Evolutionary conservation across 2,888 invertebrate genomes (phyloP).

Genomic region (Athripsodes cinereus): DNA sequence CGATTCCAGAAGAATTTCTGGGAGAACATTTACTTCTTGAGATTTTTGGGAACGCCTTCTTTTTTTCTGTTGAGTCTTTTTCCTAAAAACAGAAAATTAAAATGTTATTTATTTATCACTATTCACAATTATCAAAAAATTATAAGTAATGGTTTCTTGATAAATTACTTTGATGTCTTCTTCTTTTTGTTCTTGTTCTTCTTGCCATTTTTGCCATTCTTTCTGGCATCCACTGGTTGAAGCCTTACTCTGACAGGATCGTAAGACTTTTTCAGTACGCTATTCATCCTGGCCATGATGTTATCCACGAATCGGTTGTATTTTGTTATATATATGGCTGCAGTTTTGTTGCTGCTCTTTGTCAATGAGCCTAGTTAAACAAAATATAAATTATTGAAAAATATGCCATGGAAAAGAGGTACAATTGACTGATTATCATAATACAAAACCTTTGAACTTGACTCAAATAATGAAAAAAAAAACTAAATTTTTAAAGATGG

Average conservation of each 20-base stretch:
- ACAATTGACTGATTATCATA: no score
- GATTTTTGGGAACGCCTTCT: conserved; percentile 26
- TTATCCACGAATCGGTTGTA: conserved; percentile 84
- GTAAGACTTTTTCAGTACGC: conserved; percentile 70
- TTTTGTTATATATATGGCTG: conserved; percentile 66
- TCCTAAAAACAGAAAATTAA: conserved; percentile 2
- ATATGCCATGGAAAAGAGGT: no score
- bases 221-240: conserved; percentile 50
- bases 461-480: no score
- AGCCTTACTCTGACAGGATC: conserved; percentile 79
- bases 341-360: neutral
- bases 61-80: conserved; percentile 3
- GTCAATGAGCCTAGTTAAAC: neutral
- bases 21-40: conserved; percentile 15
- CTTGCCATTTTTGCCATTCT: conserved; percentile 41
- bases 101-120: neutral
- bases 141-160: neutral
- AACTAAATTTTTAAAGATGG: no score
- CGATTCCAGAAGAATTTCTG: conserved; percentile 4
- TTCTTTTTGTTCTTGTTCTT: conserved; percentile 47
- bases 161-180: conserved; percentile 29
- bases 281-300: conserved; percentile 75
- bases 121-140: neutral
- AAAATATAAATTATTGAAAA: no score
- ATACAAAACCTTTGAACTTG: no score